Base-by-base conservation (phyloP, 2,797 vertebrate species). In the Gouania willdenowi region DNA sequence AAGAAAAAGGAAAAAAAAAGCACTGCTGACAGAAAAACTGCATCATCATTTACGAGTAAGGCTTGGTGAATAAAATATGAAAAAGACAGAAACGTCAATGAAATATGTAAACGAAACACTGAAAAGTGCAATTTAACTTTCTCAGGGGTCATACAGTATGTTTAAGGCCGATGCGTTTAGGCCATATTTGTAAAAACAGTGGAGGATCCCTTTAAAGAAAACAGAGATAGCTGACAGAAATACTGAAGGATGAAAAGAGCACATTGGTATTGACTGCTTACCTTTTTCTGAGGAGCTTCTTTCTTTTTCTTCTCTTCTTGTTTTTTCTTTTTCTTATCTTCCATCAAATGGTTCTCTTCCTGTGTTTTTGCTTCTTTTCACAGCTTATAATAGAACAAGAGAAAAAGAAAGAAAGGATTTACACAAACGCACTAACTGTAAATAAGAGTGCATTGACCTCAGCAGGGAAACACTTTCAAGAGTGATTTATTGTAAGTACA, bases 261-360 rank as follows among this genome's bases (percentile, higher is more conserved):
- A n/a, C n/a, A n/a, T n/a, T n/a, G 9, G 23, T 3, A 24, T 3
- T 5, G 1, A 4, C 4, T 9, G 5, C 32, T 67, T 59, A 98
- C 95, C 95, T 95, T 87, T 91, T 92, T 97, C 88, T 93, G 92
- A 92, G 92, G 89, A 90, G 89, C 88, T 89, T 97, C 94, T 90
- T 94, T 97, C 92, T 94, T 98, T 92, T 95, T 97, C 92, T 98
- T 98, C 86, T 97, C 94, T 89, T 97, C 94, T 93, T 93, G 94
- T 87, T 91, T 98, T 95, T 95, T 97, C 92, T 93, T 98, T 97
- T 94, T 98, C 93, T 95, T 97, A 92, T 97, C 94, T 97, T 98
- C 95, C 95, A 98, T 98, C 94, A 98, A 98, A 95, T 86, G 92
- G 85, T 93, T 92, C 91, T 94, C 92, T 91, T 89, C 81, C 92